Evolutionary conservation across 1,140 invertebrate genomes (phyloP).

Genomic region (Leptinotarsa undecemlineata): DNA sequence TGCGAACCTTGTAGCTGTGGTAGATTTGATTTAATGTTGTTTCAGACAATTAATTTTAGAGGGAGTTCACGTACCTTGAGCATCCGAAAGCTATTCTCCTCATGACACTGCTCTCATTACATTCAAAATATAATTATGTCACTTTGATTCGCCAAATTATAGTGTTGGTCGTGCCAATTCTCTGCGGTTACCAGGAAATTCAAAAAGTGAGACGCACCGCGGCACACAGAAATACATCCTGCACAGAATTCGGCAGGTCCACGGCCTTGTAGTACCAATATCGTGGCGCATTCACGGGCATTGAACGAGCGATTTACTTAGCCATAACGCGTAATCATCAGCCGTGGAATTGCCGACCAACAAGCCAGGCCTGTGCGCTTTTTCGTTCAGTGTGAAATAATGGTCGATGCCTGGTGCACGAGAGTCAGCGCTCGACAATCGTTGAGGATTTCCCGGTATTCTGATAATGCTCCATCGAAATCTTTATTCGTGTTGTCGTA

Average conservation of each 20-base stretch:
- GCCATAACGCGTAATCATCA: neutral
- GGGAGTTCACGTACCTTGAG: too few species aligned
- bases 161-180: too few species aligned
- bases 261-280: neutral
- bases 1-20: too few species aligned
- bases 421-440: neutral
- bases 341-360: conserved; percentile 1
- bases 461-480: neutral
- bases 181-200: too few species aligned
- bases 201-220: too few species aligned
- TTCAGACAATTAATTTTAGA: too few species aligned
- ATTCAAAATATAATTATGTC: too few species aligned
- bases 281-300: neutral
- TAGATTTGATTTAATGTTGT: too few species aligned
- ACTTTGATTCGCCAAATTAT: too few species aligned
- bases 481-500: neutral
- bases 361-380: neutral
- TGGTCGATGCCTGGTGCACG: neutral
- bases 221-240: neutral
- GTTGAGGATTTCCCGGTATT: conserved; percentile 5
- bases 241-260: neutral
- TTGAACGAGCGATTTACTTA: conserved; percentile 3
- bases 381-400: neutral
- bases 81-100: too few species aligned
- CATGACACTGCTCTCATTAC: too few species aligned